Conservation (phyloP, 2,888 invertebrate genomes). For the Drosophila melanosoma region DNA sequence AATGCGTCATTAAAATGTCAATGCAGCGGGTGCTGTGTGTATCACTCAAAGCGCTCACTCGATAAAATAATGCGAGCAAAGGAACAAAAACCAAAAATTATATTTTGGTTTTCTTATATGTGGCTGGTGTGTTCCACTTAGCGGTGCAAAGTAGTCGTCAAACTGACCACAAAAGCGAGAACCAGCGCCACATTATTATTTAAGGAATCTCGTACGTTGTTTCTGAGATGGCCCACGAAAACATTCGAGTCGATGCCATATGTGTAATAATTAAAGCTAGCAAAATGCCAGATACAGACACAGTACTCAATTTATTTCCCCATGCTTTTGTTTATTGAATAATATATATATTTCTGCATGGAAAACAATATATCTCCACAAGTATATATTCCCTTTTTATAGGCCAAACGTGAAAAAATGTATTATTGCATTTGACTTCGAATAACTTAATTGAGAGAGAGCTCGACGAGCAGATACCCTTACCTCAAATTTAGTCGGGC, state of each 20-base stretch:
- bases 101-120: background rate
- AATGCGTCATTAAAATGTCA: conserved; percentile 31
- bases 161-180: conserved; percentile 26
- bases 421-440: background rate
- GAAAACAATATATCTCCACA: background rate
- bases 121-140: conserved; percentile 52
- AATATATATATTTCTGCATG: background rate
- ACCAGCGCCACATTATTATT: background rate
- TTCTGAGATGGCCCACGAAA: conserved; percentile 9
- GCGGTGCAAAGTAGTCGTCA: conserved; percentile 58
- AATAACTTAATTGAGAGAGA: background rate
- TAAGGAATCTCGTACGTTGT: conserved; percentile 10
- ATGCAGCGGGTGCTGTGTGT: conserved; percentile 34
- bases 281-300: conserved; percentile 22
- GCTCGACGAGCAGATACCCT: background rate
- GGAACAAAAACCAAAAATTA: background rate
- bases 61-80: background rate
- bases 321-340: conserved; percentile 38
- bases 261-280: conserved; percentile 36
- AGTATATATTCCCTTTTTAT: background rate
- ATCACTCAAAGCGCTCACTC: conserved; percentile 6
- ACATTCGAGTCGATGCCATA: conserved; percentile 4
- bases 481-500: background rate
- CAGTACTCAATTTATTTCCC: conserved; percentile 32
- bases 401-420: background rate